Conservation (phyloP, 2,797 vertebrate species). For the Sebastes nivosus region DNA sequence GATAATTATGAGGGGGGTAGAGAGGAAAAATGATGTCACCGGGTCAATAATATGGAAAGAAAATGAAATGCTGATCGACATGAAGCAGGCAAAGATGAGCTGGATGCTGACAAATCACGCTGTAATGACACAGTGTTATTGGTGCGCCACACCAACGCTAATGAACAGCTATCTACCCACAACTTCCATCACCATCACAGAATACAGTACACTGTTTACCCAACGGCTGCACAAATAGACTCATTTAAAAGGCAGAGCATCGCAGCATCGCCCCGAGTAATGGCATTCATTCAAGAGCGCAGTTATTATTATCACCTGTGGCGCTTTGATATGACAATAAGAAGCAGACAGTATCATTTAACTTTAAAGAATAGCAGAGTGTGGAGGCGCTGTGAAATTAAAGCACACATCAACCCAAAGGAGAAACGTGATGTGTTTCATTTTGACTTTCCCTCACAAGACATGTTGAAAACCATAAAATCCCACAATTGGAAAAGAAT, state of each 20-base stretch:
- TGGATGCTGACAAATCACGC: constrained; percentile 25
- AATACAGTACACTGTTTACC: not conserved
- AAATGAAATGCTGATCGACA: not conserved
- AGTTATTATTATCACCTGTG: not conserved
- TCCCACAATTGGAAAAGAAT: constrained; percentile 10
- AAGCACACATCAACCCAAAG: constrained; percentile 27
- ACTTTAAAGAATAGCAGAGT: not conserved
- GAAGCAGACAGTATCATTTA: constrained; percentile 9
- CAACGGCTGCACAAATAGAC: constrained; percentile 25
- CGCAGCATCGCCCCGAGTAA: not conserved
- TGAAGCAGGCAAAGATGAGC: constrained; percentile 9
- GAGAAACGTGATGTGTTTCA: constrained; percentile 7
- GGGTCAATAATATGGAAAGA: constrained; percentile 21
- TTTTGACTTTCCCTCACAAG: not conserved
- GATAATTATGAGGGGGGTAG: not conserved
- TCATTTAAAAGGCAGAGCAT: not conserved
- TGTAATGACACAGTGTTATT: not conserved
- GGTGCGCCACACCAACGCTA: constrained; percentile 21
- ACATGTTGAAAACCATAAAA: not conserved
- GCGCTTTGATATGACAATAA: constrained; percentile 5
- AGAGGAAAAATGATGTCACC: constrained; percentile 8
- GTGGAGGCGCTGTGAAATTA: not conserved
- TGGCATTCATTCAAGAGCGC: not conserved
- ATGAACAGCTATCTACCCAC: constrained; percentile 23
- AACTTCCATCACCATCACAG: constrained; percentile 3